Base-by-base conservation (phyloP, 2,888 invertebrate genomes). In the Hypolimnas misippus region DNA sequence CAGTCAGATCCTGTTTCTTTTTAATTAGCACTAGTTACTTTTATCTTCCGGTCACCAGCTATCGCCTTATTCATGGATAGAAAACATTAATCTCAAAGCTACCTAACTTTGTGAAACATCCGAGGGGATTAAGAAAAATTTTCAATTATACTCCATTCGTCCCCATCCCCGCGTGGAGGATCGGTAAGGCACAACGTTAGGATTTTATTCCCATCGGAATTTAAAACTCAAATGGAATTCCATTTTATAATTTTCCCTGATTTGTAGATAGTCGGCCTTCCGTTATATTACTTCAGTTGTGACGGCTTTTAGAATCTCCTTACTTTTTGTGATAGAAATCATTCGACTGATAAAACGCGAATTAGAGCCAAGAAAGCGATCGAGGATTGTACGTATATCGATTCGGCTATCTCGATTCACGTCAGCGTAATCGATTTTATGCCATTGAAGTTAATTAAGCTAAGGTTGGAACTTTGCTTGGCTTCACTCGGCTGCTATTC, bases 61-160 rank as follows among this genome's bases (percentile, higher is more conserved):
- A 46, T 46, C 21, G 25, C n/a, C 8, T 55, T 61, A 51, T 55
- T 42, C 51, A 51, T 19, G n/a, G 12, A 50, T 44, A 55, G 21
- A 55, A 56, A 46, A 49, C 33, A 67, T 63, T 65, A 69, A 62
- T 62, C 63, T 57, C 63, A 55, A 63, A 63, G 51, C 64, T 61
- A 57, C 56, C 62, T 67, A 66, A 68, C 66, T 75, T 72, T 72
- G 69, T 60, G 68, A 73, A 71, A 71, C 68, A 70, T 66, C 66
- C 72, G 70, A 60, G 70, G 76, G 81, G 81, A 83, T 84, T 81
- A 81, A 81, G 80, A 81, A 83, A 82, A 84, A 81, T 79, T 82
- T n/a, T 84, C 84, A 86, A 84, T 85, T 83, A 84, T 79, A 76
- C 77, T 73, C 65, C 70, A 71, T 72, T 72, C 70, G 63, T 66